phyloP scores from a whole-genome alignment of 2,888 invertebrate genomes.

The Drosophila tripunctata region DNA sequence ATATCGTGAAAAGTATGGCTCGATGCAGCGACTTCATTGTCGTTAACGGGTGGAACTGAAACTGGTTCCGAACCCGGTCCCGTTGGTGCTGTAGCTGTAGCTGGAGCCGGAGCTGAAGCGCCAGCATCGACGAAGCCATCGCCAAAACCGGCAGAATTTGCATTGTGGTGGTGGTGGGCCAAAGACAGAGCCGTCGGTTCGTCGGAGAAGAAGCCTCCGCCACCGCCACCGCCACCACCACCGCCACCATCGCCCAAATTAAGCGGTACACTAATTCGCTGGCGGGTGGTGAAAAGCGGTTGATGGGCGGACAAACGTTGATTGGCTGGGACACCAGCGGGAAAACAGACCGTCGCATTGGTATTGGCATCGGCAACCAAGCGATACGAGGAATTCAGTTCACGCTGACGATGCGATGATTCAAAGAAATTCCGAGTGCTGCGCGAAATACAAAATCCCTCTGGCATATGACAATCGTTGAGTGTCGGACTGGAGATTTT shows the following conservation, averaged over 20 bases:
- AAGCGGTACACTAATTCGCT: constrained; percentile 53
- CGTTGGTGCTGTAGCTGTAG: background rate
- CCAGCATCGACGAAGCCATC: constrained; percentile 39
- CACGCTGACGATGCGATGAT: constrained; percentile 80
- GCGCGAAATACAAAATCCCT: constrained; percentile 88
- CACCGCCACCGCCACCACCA: constrained; percentile 17
- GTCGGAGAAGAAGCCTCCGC: constrained; percentile 25
- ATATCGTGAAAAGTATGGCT: constrained; percentile 83
- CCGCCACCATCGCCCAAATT: constrained; percentile 29
- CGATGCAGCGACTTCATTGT: constrained; percentile 20
- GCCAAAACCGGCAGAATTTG: constrained; percentile 25
- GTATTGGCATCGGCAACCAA: constrained; percentile 42
- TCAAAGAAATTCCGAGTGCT: constrained; percentile 79
- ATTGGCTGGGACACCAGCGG: constrained; percentile 17
- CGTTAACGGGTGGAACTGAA: constrained; percentile 7
- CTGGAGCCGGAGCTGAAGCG: background rate
- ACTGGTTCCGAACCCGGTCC: background rate
- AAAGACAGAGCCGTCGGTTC: constrained; percentile 84
- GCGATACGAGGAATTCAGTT: constrained; percentile 70
- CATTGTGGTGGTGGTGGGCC: constrained; percentile 84
- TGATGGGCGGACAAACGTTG: constrained; percentile 14
- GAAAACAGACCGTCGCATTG: constrained; percentile 34
- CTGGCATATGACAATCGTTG: constrained; percentile 89
- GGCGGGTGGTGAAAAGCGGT: constrained; percentile 74
- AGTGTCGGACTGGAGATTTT: constrained; percentile 90